Evolutionary conservation across 2,797 vertebrate genomes (phyloP), one percentile per base, ranked within the genome.

Genomic region (Poeciliopsis paucimaculata): DNA sequence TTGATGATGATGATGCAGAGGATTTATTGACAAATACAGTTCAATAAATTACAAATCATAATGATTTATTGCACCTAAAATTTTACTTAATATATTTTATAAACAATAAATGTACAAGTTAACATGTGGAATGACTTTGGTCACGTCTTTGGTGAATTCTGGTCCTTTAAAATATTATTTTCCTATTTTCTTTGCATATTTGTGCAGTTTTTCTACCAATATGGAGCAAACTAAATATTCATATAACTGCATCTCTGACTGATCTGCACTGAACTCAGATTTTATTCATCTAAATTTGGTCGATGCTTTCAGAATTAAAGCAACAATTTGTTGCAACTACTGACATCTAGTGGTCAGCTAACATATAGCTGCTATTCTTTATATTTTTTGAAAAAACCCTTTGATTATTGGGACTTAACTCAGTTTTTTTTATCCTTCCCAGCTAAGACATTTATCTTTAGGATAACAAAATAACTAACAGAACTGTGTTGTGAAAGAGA

Each of bases 321-420:
- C 34, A 66, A 23, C 18, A 66, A 41, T 68, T 68, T 68, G 64
- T 43, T 13, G 39, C 11, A 43, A 13, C 10, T 43, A 13, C 39
- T 70, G 66, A 70, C 66, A 70, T n/a, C 66, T 43, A 43, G 66
- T 43, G 66, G 66, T n/a, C 66, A 70, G 39, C 2, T n/a, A n/a
- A 23, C 11, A n/a, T 12, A 70, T 43, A 2, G 39, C 39, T 31
- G 23, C 23, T 2, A 41, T 68, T 39, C 10, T 26, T 12, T 5
- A 8, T 64, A 18, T 8, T 36, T 64, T 64, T 36, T 36, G 26
- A 57, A 31, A 62, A 34, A 9, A 31, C 15, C 1, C 31, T 62
- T 31, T 34, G 28, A 1, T 31, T 1, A 20, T 36, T 18, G 4
- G 15, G 16, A 64, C 31, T 64, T 36, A 62, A 62, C 5, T 34